Evolutionary conservation across 2,888 invertebrate genomes (phyloP), one percentile per base, ranked within the genome.

Genomic region (Colletes collaris): DNA sequence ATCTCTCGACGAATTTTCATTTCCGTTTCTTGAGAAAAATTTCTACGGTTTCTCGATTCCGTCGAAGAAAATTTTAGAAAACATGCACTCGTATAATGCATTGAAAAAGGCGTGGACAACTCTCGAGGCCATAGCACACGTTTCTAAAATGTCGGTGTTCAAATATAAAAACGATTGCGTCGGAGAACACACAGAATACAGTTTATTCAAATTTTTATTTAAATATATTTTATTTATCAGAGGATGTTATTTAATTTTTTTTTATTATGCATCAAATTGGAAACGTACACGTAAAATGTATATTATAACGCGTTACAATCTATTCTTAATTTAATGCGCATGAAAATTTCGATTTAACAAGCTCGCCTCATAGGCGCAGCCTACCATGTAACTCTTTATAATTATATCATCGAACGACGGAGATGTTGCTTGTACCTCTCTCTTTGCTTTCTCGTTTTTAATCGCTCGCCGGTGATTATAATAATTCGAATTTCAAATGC

Each of bases 401-500:
- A 80, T 80, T 77, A 77, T 80, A 77, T 77, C 72, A 69, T 73
- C 56, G 62, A 73, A 68, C 64, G 44, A 27, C 64, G 72, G 37
- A 53, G 63, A 37, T 49, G 55, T 66, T 58, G 27, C 66, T 40
- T 52, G 53, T 49, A 44, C 52, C 59, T 49, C 4, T 37, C 7
- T 16, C 50, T 11, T 50, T 5, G 63, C 19, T 37, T 35, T 8
- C 35, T 64, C 64, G 68, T 74, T 81, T 78, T 81, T 78, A 74
- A 78, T 70, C 62, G 66, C 46, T 7, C 53, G 46, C 40, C 62
- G 27, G 74, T 70, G 68, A 81, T 81, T 81, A 81, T 81, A 74
- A 78, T 78, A 81, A 81, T 81, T 70, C 78, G 80, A 81, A 81
- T 78, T 81, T 78, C 79, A 81, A 81, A 81, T 81, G 65, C 58